Evolutionary conservation across 2,797 vertebrate genomes (phyloP).

Genomic region (Jordanella pulchra): DNA sequence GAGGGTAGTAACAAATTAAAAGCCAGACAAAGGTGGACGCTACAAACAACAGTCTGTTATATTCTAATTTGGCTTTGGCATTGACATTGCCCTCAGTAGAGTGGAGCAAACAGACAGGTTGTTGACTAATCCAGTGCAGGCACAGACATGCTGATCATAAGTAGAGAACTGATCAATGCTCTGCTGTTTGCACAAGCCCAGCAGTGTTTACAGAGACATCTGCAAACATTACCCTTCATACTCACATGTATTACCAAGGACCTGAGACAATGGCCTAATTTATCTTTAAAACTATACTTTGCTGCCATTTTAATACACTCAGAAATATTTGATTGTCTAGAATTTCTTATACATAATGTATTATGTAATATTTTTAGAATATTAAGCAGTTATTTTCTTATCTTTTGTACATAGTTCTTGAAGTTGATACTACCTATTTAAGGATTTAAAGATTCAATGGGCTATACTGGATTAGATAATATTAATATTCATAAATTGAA

Average conservation of each 20-base stretch:
- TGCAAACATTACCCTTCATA: conserved; percentile 67
- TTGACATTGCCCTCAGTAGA: conserved; percentile 69
- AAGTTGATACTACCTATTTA: background rate
- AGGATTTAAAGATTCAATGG: background rate
- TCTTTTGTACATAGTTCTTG: background rate
- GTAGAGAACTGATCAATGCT: conserved; percentile 76
- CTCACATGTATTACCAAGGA: conserved; percentile 47
- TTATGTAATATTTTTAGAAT: background rate
- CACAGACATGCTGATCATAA: conserved; percentile 75
- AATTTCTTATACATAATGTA: background rate
- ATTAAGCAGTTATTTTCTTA: background rate
- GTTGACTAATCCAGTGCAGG: conserved; percentile 80
- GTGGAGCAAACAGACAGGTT: conserved; percentile 71
- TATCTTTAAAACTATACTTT: conserved; percentile 38
- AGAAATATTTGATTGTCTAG: background rate
- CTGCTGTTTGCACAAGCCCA: conserved; percentile 77
- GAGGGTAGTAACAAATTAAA: background rate
- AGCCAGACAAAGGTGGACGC: background rate
- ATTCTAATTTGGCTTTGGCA: conserved; percentile 68
- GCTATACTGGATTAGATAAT: too few species aligned
- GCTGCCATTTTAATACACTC: conserved; percentile 23
- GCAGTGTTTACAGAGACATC: conserved; percentile 78
- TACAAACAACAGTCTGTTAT: conserved; percentile 26
- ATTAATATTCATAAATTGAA: background rate
- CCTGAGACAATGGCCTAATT: conserved; percentile 26